Conservation (phyloP, 2,797 vertebrate genomes). For the Morus bassanus region DNA sequence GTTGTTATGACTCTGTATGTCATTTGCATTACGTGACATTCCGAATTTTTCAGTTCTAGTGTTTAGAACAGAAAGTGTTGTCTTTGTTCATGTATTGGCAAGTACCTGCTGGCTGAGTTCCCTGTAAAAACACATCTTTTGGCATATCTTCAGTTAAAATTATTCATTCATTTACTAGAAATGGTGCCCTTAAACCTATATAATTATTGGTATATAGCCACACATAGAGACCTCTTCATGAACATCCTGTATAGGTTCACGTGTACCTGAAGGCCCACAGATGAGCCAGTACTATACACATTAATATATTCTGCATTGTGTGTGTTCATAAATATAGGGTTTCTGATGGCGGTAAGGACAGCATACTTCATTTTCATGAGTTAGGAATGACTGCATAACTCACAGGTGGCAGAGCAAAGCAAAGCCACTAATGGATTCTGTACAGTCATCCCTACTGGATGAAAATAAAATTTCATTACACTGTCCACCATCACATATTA, state of each 20-base stretch:
- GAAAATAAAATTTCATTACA: constrained; percentile 62
- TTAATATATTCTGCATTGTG: constrained; percentile 40
- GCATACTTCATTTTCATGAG: constrained; percentile 64
- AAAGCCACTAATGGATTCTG: constrained; percentile 50
- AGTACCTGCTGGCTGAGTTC: constrained; percentile 15
- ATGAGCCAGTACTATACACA: background rate
- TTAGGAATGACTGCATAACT: constrained; percentile 63
- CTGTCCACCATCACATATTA: constrained; percentile 44
- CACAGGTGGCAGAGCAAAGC: constrained; percentile 52
- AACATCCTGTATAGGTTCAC: background rate
- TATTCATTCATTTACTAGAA: constrained; percentile 12
- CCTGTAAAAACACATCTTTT: constrained; percentile 11
- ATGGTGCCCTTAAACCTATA: background rate
- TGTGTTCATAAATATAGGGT: constrained; percentile 53
- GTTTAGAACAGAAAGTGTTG: constrained; percentile 36
- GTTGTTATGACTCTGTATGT: constrained; percentile 50
- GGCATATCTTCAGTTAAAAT: constrained; percentile 1
- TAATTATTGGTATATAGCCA: background rate
- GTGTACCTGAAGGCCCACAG: background rate
- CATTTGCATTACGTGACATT: constrained; percentile 47
- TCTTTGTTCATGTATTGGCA: constrained; percentile 38
- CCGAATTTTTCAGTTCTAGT: background rate
- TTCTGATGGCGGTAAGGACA: constrained; percentile 35
- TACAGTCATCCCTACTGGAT: constrained; percentile 43
- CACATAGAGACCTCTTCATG: background rate